These are phyloP conservation scores for Dryomyza anilis DNA, from an alignment of 2,888 invertebrate species.

Conservation along the genomic window DNA sequence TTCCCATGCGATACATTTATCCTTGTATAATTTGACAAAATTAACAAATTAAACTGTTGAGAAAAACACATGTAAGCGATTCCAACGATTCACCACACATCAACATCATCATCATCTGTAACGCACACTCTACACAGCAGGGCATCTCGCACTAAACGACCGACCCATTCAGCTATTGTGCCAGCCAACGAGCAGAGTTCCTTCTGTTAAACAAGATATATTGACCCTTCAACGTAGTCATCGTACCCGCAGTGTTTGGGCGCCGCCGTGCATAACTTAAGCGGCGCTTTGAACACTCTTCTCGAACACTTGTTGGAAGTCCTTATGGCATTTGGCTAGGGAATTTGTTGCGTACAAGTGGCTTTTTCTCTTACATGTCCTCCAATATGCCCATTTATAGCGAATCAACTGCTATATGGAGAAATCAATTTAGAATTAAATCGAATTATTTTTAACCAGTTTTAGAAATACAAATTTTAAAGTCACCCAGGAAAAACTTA, in stretches of 20 bases:
- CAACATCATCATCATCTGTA: constrained; percentile 55
- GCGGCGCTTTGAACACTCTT: constrained; percentile 41
- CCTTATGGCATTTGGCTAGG: too few species aligned
- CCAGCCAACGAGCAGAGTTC: background rate
- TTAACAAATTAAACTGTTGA: too few species aligned
- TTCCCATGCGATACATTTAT: too few species aligned
- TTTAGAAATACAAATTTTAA: too few species aligned
- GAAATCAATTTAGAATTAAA: too few species aligned
- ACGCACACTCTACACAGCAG: constrained; percentile 49
- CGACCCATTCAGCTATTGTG: background rate
- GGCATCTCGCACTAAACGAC: constrained; percentile 43
- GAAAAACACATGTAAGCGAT: constrained; percentile 27
- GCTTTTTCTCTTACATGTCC: too few species aligned
- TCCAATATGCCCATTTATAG: too few species aligned
- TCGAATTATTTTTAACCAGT: too few species aligned
- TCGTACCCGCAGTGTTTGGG: background rate
- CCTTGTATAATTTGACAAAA: too few species aligned
- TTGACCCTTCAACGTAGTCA: constrained; percentile 50
- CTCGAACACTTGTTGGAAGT: background rate
- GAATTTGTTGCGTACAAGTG: too few species aligned
- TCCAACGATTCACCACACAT: constrained; percentile 31
- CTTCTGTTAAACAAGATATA: constrained; percentile 45
- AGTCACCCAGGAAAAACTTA: too few species aligned
- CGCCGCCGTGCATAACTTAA: constrained; percentile 22
- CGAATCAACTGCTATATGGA: background rate